A percentile compares a stretch with the other conserved stretches of the same genome.
These are phyloP conservation scores for Zeugodacus cucurbitae DNA, from an alignment of 1,140 invertebrate genomes.

Conservation along the genomic window DNA sequence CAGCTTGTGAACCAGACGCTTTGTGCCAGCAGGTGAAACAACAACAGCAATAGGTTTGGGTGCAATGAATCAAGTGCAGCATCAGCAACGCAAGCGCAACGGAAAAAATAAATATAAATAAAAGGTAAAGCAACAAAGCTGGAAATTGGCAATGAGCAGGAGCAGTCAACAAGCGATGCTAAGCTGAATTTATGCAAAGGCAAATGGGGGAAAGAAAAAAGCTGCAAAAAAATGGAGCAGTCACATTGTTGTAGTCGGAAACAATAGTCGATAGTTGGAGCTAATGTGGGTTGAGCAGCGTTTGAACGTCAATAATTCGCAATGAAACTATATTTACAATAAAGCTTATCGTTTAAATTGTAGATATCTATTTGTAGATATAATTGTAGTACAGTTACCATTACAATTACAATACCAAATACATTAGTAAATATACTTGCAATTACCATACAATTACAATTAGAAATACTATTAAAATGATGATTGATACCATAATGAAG, in stretches of 20 bases:
- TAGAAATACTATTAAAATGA: not conserved
- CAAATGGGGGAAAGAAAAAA: not conserved
- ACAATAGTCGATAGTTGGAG: not conserved
- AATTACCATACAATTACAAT: not conserved
- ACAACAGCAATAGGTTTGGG: not conserved
- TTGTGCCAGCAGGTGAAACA: constrained; percentile 9
- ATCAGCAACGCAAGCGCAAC: not conserved
- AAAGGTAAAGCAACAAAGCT: not conserved
- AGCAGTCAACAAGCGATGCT: not conserved
- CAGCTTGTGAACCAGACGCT: not conserved
- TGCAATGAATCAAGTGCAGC: not conserved
- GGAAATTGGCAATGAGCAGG: not conserved
- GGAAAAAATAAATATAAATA: not conserved
- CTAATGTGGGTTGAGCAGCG: not conserved
- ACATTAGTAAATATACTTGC: not conserved
- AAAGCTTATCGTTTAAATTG: not conserved
- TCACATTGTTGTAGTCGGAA: not conserved
- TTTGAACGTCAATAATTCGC: too few relatives aligned
- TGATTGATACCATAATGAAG: too few relatives aligned
- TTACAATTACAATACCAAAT: not conserved
- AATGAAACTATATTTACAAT: not conserved
- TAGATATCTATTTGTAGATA: not conserved
- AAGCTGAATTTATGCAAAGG: not conserved
- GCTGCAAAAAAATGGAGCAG: not conserved
- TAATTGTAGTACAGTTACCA: not conserved